A percentile compares a stretch with the other conserved stretches of the same genome.
These are phyloP conservation scores for Epinephelus malabaricus DNA, from an alignment of 2,797 vertebrate genomes.

Conservation along the genomic window DNA sequence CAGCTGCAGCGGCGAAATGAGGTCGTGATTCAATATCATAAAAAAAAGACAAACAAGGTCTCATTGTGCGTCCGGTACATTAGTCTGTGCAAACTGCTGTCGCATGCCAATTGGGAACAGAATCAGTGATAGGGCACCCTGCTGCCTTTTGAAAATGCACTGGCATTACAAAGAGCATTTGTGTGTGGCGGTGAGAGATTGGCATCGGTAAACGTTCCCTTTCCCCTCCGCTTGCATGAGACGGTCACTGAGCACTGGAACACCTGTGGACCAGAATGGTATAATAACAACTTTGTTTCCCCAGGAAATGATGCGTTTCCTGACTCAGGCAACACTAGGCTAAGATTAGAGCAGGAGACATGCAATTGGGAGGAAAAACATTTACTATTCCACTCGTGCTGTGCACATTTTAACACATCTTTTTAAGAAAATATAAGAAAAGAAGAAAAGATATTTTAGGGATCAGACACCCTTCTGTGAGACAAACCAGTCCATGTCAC, in stretches of 20 bases:
- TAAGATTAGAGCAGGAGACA: conserved; percentile 71
- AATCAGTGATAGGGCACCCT: conserved; percentile 73
- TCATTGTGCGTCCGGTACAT: conserved; percentile 74
- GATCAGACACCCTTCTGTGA: conserved; percentile 17
- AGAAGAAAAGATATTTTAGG: not conserved
- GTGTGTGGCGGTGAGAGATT: conserved; percentile 70
- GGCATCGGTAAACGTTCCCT: conserved; percentile 63
- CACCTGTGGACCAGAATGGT: conserved; percentile 80
- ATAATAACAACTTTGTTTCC: conserved; percentile 83
- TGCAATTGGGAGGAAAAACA: conserved; percentile 53
- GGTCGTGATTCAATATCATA: conserved; percentile 71
- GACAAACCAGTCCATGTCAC: conserved; percentile 64
- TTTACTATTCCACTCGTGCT: conserved; percentile 46
- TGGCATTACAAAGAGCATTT: conserved; percentile 78
- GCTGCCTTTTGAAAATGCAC: conserved; percentile 71
- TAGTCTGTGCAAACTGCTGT: conserved; percentile 68
- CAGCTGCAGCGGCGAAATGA: conserved; percentile 79
- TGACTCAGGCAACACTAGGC: conserved; percentile 62
- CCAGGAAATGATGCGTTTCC: conserved; percentile 81
- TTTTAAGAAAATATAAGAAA: not conserved
- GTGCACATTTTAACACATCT: conserved; percentile 8
- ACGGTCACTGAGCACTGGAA: conserved; percentile 70
- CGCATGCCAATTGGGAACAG: conserved; percentile 79
- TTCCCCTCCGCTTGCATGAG: conserved; percentile 57
- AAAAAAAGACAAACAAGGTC: conserved; percentile 73